A percentile compares a stretch with the other conserved stretches of the same genome.
Evolutionary conservation across 1,140 invertebrate genomes (phyloP).

Genomic region (Gonioctena quinquepunctata): DNA sequence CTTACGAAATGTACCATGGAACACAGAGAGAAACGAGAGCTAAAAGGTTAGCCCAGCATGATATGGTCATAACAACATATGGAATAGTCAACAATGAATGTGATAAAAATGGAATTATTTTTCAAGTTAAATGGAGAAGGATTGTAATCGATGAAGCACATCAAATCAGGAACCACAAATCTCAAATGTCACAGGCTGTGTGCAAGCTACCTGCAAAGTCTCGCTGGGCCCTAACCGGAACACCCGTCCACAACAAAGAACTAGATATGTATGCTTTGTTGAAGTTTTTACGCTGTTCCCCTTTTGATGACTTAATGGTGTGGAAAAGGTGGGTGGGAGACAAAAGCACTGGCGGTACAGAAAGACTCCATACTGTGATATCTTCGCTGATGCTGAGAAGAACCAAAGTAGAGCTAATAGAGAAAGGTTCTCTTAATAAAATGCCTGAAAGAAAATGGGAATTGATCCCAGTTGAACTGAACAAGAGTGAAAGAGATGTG

Average conservation of each 20-base stretch:
- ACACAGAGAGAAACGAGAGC: slow-evolving; percentile 69
- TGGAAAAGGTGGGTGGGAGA: slow-evolving; percentile 78
- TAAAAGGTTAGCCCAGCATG: slow-evolving; percentile 64
- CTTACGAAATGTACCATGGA: slow-evolving; percentile 80
- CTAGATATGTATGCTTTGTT: slow-evolving; percentile 86
- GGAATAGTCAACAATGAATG: slow-evolving; percentile 66
- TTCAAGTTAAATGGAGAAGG: slow-evolving; percentile 77
- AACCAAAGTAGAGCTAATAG: slow-evolving; percentile 78
- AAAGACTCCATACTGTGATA: slow-evolving; percentile 77
- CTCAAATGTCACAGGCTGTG: slow-evolving; percentile 71
- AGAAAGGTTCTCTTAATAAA: slow-evolving; percentile 61
- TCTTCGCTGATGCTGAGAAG: slow-evolving; percentile 81
- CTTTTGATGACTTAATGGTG: slow-evolving; percentile 81
- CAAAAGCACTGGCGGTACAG: slow-evolving; percentile 71
- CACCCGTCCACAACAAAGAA: slow-evolving; percentile 93
- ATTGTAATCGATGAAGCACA: slow-evolving; percentile 95
- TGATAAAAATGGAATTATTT: slow-evolving; percentile 59
- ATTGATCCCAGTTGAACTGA: slow-evolving; percentile 64
- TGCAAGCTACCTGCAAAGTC: slow-evolving; percentile 65
- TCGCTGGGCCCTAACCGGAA: slow-evolving; percentile 90
- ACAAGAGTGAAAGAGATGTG: slow-evolving; percentile 73
- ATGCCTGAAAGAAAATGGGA: slow-evolving; percentile 70
- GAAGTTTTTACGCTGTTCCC: slow-evolving; percentile 82
- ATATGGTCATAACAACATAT: slow-evolving; percentile 82
- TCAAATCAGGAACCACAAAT: slow-evolving; percentile 85